A percentile compares a stretch with the other conserved stretches of the same genome.
Conservation (phyloP, 1,140 invertebrate species). For the Bombus impatiens region DNA sequence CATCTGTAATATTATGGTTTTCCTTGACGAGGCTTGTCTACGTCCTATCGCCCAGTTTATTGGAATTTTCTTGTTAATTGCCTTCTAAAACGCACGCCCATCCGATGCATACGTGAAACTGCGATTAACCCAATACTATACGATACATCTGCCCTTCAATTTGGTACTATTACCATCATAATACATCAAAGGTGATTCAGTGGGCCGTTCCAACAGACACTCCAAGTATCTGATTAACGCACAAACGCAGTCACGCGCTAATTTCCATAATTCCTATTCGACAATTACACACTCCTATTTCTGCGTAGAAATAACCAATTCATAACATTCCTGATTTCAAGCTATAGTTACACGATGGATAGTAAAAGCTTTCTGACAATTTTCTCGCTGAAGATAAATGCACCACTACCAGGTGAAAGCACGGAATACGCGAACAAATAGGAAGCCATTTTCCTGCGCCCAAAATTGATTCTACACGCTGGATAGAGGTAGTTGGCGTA, state of each 20-base stretch:
- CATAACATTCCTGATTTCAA: neutral
- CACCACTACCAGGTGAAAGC: neutral
- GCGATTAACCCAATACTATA: neutral
- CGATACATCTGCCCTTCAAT: neutral
- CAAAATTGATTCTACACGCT: conserved; percentile 28
- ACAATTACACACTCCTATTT: neutral
- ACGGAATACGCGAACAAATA: neutral
- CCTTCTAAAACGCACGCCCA: neutral
- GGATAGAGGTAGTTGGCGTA: neutral
- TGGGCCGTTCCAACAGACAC: neutral
- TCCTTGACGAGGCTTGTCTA: neutral
- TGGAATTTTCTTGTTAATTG: neutral
- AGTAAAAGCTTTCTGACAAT: neutral
- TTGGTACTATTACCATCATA: neutral
- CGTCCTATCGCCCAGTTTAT: neutral
- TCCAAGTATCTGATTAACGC: neutral
- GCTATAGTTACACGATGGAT: neutral
- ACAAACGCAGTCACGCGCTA: neutral
- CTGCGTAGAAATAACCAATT: neutral
- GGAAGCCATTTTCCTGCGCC: neutral
- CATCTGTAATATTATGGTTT: conserved; percentile 15
- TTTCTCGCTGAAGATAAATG: neutral
- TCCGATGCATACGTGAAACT: neutral
- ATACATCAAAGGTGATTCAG: neutral
- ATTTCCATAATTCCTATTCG: neutral